phyloP scores from a whole-genome alignment of 2,888 invertebrate species.

The Sinohyriopsis cumingii region DNA sequence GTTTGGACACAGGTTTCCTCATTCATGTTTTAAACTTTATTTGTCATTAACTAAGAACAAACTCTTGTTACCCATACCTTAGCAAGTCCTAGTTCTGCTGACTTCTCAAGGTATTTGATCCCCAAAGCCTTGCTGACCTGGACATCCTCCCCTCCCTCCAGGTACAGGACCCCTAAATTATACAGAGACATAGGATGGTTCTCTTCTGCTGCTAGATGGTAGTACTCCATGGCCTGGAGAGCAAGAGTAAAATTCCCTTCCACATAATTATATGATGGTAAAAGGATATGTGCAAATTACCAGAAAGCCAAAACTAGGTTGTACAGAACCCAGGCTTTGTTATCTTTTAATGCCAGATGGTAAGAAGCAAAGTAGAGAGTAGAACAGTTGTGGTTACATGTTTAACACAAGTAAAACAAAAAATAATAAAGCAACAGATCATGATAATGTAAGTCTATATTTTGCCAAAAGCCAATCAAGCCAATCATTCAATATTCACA shows the following conservation, averaged over 20 bases:
- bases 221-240: conserved; percentile 79
- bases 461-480: too few species aligned
- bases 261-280: neutral
- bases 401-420: too few species aligned
- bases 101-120: conserved; percentile 44
- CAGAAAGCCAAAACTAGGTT: neutral
- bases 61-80: conserved; percentile 38
- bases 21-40: too few species aligned
- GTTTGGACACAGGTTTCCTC: too few species aligned
- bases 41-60: too few species aligned
- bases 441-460: too few species aligned
- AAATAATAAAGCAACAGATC: too few species aligned
- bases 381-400: too few species aligned
- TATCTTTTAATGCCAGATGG: too few species aligned
- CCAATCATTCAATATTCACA: too few species aligned
- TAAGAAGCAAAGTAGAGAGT: too few species aligned
- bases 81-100: conserved; percentile 57
- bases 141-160: conserved; percentile 71
- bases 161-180: conserved; percentile 81
- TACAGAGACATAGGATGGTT: conserved; percentile 81
- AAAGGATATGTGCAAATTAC: neutral
- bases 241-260: neutral
- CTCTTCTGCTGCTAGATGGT: conserved; percentile 78
- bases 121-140: conserved; percentile 35
- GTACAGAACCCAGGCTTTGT: neutral